Percentiles rank a stretch among this genome's conserved stretches.
phyloP scores from a whole-genome alignment of 2,797 vertebrate genomes.

The Silurus lanzhouensis region DNA sequence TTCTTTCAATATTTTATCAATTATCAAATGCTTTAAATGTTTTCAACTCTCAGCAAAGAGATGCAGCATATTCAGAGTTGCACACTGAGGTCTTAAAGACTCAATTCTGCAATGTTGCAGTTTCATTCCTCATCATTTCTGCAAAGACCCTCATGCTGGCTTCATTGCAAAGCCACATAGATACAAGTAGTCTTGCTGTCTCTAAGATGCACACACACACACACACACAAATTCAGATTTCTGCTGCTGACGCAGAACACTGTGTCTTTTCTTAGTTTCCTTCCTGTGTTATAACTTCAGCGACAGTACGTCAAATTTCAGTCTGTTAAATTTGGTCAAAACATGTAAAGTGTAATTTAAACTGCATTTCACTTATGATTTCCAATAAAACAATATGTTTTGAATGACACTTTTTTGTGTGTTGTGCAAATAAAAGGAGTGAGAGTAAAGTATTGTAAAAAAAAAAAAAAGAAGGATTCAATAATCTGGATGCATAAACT shows the following conservation, averaged over 20 bases:
- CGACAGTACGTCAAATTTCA: neutral
- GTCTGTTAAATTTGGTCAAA: neutral
- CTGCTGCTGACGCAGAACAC: constrained; percentile 11
- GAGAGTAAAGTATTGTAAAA: neutral
- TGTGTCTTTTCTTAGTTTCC: constrained; percentile 44
- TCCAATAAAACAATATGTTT: neutral
- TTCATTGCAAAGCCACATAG: constrained; percentile 22
- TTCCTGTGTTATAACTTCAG: constrained; percentile 53
- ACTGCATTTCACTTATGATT: neutral
- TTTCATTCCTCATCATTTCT: constrained; percentile 52
- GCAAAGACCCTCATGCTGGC: constrained; percentile 50
- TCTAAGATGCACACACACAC: neutral
- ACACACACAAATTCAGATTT: neutral
- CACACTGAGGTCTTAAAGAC: constrained; percentile 33
- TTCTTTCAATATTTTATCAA: neutral
- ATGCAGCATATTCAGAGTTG: neutral
- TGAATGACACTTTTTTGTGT: neutral
- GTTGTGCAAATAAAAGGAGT: neutral
- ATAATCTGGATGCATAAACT: neutral
- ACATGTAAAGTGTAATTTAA: neutral
- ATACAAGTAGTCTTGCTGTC: neutral
- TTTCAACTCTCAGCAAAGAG: neutral
- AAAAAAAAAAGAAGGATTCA: neutral
- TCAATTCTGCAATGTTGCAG: constrained; percentile 44
- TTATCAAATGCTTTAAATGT: neutral